phyloP scores from a whole-genome alignment of 2,888 invertebrate species.

The Pherbina coryleti region DNA sequence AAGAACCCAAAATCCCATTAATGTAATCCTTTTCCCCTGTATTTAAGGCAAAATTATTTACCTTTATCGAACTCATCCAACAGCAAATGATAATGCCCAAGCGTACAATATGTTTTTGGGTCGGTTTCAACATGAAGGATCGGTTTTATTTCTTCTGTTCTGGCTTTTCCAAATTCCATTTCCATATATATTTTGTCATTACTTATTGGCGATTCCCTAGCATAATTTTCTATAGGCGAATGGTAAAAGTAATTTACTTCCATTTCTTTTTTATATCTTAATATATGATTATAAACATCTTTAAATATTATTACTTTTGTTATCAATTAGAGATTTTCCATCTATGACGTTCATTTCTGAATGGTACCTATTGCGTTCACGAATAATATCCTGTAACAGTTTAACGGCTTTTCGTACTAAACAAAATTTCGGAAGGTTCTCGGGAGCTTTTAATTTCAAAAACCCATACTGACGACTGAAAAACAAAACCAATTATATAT shows the following conservation, averaged over 20 bases:
- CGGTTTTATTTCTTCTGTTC: conserved; percentile 54
- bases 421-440: conserved; percentile 84
- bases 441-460: conserved; percentile 82
- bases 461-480: conserved; percentile 93
- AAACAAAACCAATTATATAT: conserved; percentile 29
- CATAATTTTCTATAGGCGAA: neutral
- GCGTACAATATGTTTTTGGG: conserved; percentile 91
- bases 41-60: conserved; percentile 65
- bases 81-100: conserved; percentile 95
- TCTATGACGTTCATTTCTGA: neutral
- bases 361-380: conserved; percentile 66
- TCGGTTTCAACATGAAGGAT: conserved; percentile 79
- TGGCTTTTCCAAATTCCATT: neutral
- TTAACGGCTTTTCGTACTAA: conserved; percentile 88
- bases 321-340: neutral
- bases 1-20: no score
- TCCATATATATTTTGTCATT: neutral
- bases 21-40: no score
- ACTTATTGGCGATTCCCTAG: neutral
- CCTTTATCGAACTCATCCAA: conserved; percentile 96
- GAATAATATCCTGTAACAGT: conserved; percentile 86
- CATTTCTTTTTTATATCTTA: neutral
- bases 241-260: neutral
- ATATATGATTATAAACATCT: neutral
- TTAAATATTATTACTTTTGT: neutral